Conservation (phyloP, 1,140 invertebrate species). For the Macrotrachela quadricornifera region DNA sequence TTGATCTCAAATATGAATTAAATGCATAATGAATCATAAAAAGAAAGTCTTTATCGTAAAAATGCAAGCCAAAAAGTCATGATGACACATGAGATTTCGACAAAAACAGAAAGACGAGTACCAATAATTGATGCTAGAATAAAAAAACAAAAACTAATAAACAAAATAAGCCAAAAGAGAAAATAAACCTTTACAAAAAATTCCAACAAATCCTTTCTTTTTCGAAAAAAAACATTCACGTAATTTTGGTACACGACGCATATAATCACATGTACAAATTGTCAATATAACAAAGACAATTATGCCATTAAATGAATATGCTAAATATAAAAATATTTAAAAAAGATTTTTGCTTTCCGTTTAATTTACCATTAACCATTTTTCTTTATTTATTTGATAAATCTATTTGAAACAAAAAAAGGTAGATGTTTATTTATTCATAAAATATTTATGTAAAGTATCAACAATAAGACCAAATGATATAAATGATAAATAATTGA, state of each 20-base stretch:
- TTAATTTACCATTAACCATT: too few relatives aligned
- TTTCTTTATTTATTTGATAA: too few relatives aligned
- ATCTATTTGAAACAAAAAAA: too few relatives aligned
- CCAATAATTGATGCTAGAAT: constrained; percentile 26
- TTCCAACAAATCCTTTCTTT: constrained; percentile 27
- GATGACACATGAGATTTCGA: constrained; percentile 18
- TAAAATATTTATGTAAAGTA: too few relatives aligned
- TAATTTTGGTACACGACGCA: constrained; percentile 23
- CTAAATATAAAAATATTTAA: constrained; percentile 9
- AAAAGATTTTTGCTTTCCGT: too few relatives aligned
- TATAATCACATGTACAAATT: constrained; percentile 29
- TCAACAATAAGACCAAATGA: too few relatives aligned
- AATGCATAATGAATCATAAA: background rate
- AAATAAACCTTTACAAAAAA: constrained; percentile 30
- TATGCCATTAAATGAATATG: constrained; percentile 29
- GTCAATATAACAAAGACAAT: constrained; percentile 23
- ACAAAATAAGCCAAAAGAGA: background rate
- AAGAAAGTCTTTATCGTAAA: background rate
- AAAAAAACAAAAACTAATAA: background rate
- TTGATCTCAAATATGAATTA: too few relatives aligned
- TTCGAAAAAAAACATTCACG: constrained; percentile 27
- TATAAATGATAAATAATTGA: too few relatives aligned
- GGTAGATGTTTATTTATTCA: too few relatives aligned
- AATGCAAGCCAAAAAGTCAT: constrained; percentile 25
- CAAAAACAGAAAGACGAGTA: constrained; percentile 20